phyloP scores from a whole-genome alignment of 2,113 vertebrate species.

The Electrona antarctica region DNA sequence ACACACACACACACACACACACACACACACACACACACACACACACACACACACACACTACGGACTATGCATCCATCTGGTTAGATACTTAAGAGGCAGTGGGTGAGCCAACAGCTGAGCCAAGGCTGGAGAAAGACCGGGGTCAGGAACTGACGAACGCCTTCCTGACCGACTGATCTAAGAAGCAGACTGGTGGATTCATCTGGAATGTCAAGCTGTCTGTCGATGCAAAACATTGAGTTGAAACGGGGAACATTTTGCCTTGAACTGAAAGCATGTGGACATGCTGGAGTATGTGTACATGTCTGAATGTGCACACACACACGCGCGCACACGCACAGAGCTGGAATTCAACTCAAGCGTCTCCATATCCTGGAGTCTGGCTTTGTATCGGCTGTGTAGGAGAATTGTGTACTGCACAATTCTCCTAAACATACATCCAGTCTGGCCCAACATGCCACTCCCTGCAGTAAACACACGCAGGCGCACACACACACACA shows the following conservation, averaged over 20 bases:
- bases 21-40: constrained; percentile 40
- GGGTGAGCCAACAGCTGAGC: constrained; percentile 27
- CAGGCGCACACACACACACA: too few species aligned
- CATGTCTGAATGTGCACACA: constrained; percentile 20
- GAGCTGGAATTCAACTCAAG: constrained; percentile 1
- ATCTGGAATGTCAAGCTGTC: constrained; percentile 24
- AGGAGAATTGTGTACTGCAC: neutral
- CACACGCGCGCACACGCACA: neutral
- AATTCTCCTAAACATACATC: neutral
- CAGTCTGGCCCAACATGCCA: neutral
- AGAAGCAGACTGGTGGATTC: constrained; percentile 29
- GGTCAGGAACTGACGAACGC: constrained; percentile 39
- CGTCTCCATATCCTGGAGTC: neutral
- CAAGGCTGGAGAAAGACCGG: neutral
- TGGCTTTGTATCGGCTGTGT: neutral
- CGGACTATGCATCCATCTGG: constrained; percentile 47
- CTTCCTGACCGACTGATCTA: constrained; percentile 44
- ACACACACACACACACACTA: constrained; percentile 40
- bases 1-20: constrained; percentile 31
- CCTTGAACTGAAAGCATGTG: constrained; percentile 15
- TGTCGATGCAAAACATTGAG: neutral
- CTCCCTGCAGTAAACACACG: neutral
- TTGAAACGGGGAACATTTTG: constrained; percentile 19
- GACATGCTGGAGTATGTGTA: neutral
- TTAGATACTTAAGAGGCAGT: constrained; percentile 24